Base-by-base conservation (phyloP, 2,113 vertebrate genomes). In the Xiphophorus maculatus region DNA sequence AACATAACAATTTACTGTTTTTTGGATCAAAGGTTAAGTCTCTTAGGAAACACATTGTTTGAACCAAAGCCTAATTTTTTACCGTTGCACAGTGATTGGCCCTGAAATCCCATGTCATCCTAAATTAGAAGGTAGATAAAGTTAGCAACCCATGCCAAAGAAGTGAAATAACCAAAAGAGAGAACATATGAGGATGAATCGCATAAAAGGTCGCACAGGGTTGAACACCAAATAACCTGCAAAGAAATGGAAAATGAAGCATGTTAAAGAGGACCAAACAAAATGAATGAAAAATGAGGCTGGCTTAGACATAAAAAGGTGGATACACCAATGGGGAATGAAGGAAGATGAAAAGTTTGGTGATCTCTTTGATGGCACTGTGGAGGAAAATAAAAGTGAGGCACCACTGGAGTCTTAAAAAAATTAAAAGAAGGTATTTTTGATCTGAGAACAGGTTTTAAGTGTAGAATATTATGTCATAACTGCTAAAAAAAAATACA, bases 101-200 rank as follows among this genome's bases (percentile, higher is more conserved):
- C 48, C 0, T 74, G 80, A 75, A 76, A 89, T 80, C 76, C 71
- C 27, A 69, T 73, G 68, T 86, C 79, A 90, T 80, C 22, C 1
- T 58, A 58, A 58, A 58, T 58, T n/a, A 42, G 67, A 84, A 61
- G n/a, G 71, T 48, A 65, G 81, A 84, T 76, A 54, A 51, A 76
- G 82, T 91, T 87, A 88, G 75, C 88, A 73, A 83, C 86, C 85
- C 72, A 71, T 71, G 19, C 67, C 82, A 77, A 80, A 67, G 70
- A 74, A 42, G 78, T 72, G 79, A 82, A 73, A 77, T 63, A 74
- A 73, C 82, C 74, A 63, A 11, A 79, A 71, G 65, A 78, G 27
- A 70, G 29, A 89, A 83, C 77, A 80, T 64, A 75, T 70, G 44
- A 54, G 17, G 35, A 37, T 4, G 40, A 42, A 42, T 15, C 40